Base-by-base conservation (phyloP, 2,113 vertebrate genomes). In the Junco hyemalis region DNA sequence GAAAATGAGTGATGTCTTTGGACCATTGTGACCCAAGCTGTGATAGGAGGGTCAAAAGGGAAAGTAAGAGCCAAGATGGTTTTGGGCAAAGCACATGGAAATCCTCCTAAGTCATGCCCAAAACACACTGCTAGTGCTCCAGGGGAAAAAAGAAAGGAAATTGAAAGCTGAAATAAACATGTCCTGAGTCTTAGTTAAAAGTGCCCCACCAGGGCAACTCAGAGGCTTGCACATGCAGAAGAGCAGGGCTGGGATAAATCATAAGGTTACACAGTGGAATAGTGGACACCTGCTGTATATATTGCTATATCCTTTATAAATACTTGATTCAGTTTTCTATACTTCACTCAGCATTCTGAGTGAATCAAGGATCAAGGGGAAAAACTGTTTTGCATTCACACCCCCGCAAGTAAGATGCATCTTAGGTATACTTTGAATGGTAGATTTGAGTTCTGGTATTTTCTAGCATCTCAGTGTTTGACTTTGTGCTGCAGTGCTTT, bases 1-100 rank as follows among this genome's bases (percentile, higher is more conserved):
- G 71, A n/a, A 80, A 77, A 6, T 0, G 0, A 60, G 14, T 7
- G 20, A 74, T n/a, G 8, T 26, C 56, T 76, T 63, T 51, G 38
- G 11, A 63, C 15, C 4, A 24, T 45, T 51, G 24, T 68, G n/a
- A 68, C 16, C 11, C 51, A 78, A 61, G 42, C 1, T 40, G 33
- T 8, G 18, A 53, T 1, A 63, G 15, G 12, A 89, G 15, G 24
- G 26, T 42, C 36, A 83, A 54, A 86, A 76, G 21, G 8, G 8
- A 68, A 82, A 64, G 35, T 8, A 23, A 51, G 0, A 12, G 12
- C 33, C n/a, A 20, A 1, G 8, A 35, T 7, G 5, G 12, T 28
- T 76, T 23, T 18, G 9, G 18, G 15, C 12, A 68, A 68, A 20
- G 13, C 26, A 63, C 1, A 3, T 2, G 3, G 5, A 71, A 53